These are phyloP conservation scores for Achatina immaculata DNA, from an alignment of 1,140 invertebrate genomes.

Conservation along the genomic window DNA sequence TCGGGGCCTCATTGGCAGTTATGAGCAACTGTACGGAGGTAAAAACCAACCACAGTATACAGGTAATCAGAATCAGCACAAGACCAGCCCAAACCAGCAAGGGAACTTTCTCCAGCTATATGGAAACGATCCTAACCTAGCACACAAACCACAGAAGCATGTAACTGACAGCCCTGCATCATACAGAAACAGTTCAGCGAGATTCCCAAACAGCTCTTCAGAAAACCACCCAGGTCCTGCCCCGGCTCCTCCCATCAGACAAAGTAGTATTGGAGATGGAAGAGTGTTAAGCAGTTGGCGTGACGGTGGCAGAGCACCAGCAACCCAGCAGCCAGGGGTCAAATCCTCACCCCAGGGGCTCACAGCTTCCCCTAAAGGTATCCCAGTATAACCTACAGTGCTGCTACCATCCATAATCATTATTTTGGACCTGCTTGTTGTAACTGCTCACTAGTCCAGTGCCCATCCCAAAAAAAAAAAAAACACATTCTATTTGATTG, in stretches of 20 bases:
- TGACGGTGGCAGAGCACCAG: conserved; percentile 18
- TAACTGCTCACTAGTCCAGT: no score
- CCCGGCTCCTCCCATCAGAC: conserved; percentile 19
- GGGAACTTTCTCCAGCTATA: not conserved
- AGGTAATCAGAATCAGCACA: not conserved
- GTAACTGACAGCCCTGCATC: conserved; percentile 34
- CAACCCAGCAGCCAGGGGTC: conserved; percentile 61
- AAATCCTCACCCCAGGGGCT: conserved; percentile 55
- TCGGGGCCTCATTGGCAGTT: not conserved
- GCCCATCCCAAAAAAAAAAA: no score
- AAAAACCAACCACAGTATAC: not conserved
- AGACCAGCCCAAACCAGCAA: not conserved
- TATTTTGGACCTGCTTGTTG: not conserved
- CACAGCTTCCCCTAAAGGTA: conserved; percentile 9
- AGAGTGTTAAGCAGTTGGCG: not conserved
- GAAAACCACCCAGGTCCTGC: conserved; percentile 27
- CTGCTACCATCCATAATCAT: conserved; percentile 8
- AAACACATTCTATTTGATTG: no score
- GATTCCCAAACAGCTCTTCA: conserved; percentile 15
- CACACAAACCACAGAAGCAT: not conserved
- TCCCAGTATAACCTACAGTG: not conserved
- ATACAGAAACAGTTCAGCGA: conserved; percentile 11
- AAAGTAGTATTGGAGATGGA: conserved; percentile 22
- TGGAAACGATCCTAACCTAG: not conserved
- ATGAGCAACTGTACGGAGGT: conserved; percentile 18